Base-by-base conservation (phyloP, 2,113 vertebrate species). In the Furnarius figulus region DNA sequence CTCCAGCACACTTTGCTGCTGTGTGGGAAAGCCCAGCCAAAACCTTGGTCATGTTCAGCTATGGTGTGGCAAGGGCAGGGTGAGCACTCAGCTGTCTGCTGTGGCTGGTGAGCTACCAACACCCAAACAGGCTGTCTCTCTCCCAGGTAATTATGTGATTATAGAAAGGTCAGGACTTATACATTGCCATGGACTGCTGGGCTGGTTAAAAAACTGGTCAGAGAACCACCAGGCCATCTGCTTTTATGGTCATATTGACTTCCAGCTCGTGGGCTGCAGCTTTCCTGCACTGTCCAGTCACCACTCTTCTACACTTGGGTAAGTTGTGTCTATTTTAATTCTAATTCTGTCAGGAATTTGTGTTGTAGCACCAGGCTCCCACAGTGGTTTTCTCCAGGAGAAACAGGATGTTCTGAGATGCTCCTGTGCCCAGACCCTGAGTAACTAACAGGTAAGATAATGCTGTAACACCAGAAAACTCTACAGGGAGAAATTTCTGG, bases 21-120 rank as follows among this genome's bases (percentile, higher is more conserved):
- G 6, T 23, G 25, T 14, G 50, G 79, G 44, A 61, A 81, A 81
- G 70, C 40, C 6, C 5, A 27, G 63, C 35, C 61, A 53, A 21
- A 70, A 30, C 87, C 46, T 37, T 20, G 58, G 46, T 16, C 5
- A 40, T 11, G 55, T 25, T 47, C 74, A 61, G 46, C 50, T 28
- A 58, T 18, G 42, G 22, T 8, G 4, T 1, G 21, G n/a, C 52
- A 63, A 27, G 72, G 23, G 16, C 24, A 13, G 63, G 68, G 9
- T 42, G 65, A 63, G 8, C 49, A 1, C 30, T 53, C 58, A 21
- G 56, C 4, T 0, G 1, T 75, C 46, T 67, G 0, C 71, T 67
- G 72, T 46, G 72, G 56, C 67, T 59, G 84, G 6, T 14, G 68
- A 76, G 5, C 16, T 49, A 44, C 1, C 39, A 49, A 37, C 63